A percentile compares a stretch with the other conserved stretches of the same genome.
Evolutionary conservation across 2,888 invertebrate species (phyloP).

Genomic region (Bimastos eiseni): DNA sequence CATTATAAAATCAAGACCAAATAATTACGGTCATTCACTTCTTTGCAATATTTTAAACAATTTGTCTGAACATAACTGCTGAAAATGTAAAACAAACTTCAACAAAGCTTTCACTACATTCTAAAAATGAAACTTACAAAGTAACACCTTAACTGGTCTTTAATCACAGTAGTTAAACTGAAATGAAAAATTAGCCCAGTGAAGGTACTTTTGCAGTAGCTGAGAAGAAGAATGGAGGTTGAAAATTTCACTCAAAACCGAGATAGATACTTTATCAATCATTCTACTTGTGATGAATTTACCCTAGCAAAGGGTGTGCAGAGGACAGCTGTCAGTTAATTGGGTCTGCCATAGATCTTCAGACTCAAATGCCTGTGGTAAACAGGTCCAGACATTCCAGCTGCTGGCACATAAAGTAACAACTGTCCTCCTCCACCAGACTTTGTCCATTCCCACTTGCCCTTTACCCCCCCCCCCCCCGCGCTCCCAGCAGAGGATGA

Average conservation of each 20-base stretch:
- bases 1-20: too few species aligned
- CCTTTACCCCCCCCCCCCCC: background rate
- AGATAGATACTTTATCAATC: background rate
- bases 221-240: background rate
- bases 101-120: background rate
- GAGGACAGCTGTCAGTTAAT: background rate
- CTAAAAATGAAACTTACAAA: background rate
- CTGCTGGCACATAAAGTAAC: background rate
- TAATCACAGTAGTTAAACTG: background rate
- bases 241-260: background rate
- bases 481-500: background rate
- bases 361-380: too few species aligned
- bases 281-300: background rate
- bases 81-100: background rate
- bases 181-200: background rate
- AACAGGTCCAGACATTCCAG: background rate
- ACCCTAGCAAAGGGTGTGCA: background rate
- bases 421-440: background rate
- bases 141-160: background rate
- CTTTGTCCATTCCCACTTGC: background rate
- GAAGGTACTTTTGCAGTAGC: background rate
- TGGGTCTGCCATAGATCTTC: background rate
- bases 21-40: background rate
- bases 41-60: background rate
- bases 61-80: background rate